Percentiles rank a stretch among this genome's conserved stretches.
These are phyloP conservation scores for Amiota mariae DNA, from an alignment of 2,888 invertebrate genomes.

Conservation along the genomic window DNA sequence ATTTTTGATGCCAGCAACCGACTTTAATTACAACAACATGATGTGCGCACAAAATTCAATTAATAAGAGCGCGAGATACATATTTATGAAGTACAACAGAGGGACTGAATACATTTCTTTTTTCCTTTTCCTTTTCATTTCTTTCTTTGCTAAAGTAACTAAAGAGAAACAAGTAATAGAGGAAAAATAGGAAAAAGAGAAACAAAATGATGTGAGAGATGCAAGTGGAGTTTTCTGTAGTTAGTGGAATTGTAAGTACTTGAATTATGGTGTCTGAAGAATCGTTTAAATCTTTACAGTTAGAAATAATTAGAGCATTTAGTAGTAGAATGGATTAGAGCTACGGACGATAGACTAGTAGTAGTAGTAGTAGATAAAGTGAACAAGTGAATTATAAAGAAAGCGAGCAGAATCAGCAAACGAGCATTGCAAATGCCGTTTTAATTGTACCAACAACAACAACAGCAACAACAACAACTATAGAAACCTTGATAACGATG, in stretches of 20 bases:
- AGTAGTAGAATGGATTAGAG: constrained; percentile 42
- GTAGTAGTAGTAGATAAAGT: too few relatives aligned
- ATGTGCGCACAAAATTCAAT: constrained; percentile 10
- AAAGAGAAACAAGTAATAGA: background rate
- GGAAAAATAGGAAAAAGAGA: background rate
- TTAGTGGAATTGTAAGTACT: background rate
- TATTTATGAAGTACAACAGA: too few relatives aligned
- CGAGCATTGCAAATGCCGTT: constrained; percentile 32
- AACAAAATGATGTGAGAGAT: background rate
- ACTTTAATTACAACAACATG: constrained; percentile 9
- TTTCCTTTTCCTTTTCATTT: too few relatives aligned
- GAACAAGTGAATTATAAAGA: background rate
- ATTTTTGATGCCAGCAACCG: constrained; percentile 43
- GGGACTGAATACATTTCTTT: too few relatives aligned
- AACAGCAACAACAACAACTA: background rate
- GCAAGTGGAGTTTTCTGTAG: background rate
- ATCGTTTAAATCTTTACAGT: constrained; percentile 62
- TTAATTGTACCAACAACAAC: constrained; percentile 30
- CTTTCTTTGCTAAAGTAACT: too few relatives aligned
- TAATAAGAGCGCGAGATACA: background rate
- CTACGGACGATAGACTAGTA: constrained; percentile 10
- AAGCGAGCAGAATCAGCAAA: background rate
- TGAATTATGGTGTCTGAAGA: constrained; percentile 31
- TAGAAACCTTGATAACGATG: background rate
- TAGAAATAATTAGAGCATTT: constrained; percentile 66